Percentiles rank a stretch among this genome's conserved stretches.
These are phyloP conservation scores for Mesoligia furuncula DNA, from an alignment of 2,888 invertebrate species.

Conservation along the genomic window DNA sequence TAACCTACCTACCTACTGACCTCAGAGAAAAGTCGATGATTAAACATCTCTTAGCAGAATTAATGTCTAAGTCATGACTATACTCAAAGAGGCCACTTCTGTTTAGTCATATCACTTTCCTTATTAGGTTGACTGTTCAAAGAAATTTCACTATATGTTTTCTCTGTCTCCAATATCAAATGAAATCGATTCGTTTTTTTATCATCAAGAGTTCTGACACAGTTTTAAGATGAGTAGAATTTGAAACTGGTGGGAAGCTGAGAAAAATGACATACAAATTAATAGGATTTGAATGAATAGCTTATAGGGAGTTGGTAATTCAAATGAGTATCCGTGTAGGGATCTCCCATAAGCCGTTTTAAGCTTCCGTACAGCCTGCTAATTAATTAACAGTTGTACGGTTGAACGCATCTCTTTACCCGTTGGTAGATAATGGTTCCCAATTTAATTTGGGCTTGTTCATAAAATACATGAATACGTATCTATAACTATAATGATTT, in stretches of 20 bases:
- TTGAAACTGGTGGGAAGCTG: not conserved
- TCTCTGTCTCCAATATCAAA: conserved; percentile 60
- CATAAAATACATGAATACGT: not conserved
- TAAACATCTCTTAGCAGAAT: conserved; percentile 29
- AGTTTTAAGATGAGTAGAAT: conserved; percentile 6
- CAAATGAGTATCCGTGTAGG: not conserved
- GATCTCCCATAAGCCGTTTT: not conserved
- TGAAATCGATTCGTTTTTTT: conserved; percentile 44
- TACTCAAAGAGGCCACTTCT: conserved; percentile 1
- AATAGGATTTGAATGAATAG: not conserved
- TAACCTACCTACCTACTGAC: conserved; percentile 23
- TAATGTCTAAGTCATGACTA: conserved; percentile 38
- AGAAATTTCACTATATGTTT: conserved; percentile 52
- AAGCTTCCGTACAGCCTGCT: not conserved
- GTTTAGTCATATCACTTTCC: conserved; percentile 42
- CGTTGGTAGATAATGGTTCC: not conserved
- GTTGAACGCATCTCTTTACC: not conserved
- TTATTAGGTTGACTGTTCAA: conserved; percentile 16
- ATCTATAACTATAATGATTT: not conserved
- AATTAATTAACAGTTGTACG: not conserved
- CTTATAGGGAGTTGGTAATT: not conserved
- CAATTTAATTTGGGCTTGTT: not conserved
- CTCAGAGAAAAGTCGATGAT: conserved; percentile 27
- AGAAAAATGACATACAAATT: not conserved
- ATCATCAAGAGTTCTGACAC: conserved; percentile 6